Base-by-base conservation (phyloP, 2,888 invertebrate species). In the Metallyticus violacea region DNA sequence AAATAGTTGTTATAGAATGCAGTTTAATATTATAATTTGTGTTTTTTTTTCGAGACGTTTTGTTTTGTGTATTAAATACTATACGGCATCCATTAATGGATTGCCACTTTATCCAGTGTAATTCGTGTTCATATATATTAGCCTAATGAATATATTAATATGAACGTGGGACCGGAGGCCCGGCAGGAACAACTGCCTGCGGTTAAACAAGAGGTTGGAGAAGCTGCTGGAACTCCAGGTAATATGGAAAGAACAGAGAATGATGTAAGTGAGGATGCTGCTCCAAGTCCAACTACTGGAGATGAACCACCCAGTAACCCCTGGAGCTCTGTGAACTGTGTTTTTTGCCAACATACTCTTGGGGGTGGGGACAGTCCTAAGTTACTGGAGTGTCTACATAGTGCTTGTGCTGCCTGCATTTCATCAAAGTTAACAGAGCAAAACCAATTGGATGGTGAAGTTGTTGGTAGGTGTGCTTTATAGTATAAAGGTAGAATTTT, bases 351-450 rank as follows among this genome's bases (percentile, higher is more conserved):
- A 29, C 91, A 92, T 88, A 89, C 89, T 26, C 91, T 95, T 84
- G 92, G 92, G 78, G 91, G 92, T 77, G 92, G 91, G 78, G 95
- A 95, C 90, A 93, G 94, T 81, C 97, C 97, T 76, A 97, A 97
- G 92, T 93, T 98, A 88, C 93, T 98, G 90, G 97, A 97, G 92
- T 98, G 98, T 91, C 93, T 98, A 89, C 98, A 98, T 92, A 96
- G 97, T 85, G 95, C 96, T 87, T 98, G 98, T 91, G 93, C 95
- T 86, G 93, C 94, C 88, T 97, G 97, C 92, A 92, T 97, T 89
- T 94, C 93, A 89, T 93, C 94, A 87, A 96, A 96, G 91, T 92
- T 96, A 77, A 92, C 91, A 88, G 93, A 93, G 88, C 92, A 92
- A 88, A 92, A 91, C 89, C 90, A 91, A 62, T 90, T 91, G 1